Percentiles rank a stretch among this genome's conserved stretches.
Evolutionary conservation across 2,797 vertebrate genomes (phyloP).

Genomic region (Discoglossus pictus): DNA sequence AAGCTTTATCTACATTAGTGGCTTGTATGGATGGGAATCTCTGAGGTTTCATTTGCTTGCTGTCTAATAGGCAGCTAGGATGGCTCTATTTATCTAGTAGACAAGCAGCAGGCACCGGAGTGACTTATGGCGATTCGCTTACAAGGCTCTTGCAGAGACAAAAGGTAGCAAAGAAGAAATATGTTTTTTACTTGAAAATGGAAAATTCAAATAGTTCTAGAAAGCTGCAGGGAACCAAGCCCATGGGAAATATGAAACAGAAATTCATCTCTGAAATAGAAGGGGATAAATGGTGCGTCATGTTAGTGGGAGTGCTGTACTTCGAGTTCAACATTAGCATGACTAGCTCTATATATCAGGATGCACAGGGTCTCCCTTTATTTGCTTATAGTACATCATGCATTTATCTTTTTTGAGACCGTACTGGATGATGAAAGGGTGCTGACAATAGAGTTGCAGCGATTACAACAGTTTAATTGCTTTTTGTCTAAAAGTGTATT

Average conservation of each 20-base stretch:
- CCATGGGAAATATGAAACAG: not conserved
- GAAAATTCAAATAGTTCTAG: slow-evolving; percentile 1
- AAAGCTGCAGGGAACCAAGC: not conserved
- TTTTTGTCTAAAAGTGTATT: too few relatives aligned
- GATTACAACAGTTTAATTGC: too few relatives aligned
- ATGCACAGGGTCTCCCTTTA: too few relatives aligned
- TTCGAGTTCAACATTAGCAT: too few relatives aligned
- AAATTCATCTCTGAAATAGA: not conserved
- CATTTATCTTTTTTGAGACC: too few relatives aligned
- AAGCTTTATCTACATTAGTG: not conserved
- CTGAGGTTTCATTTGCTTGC: slow-evolving; percentile 19
- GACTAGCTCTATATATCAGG: too few relatives aligned
- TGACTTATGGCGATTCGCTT: not conserved
- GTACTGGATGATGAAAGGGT: too few relatives aligned
- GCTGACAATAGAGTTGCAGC: too few relatives aligned
- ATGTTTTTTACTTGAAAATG: slow-evolving; percentile 5
- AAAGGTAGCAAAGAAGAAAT: not conserved
- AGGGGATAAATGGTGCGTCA: not conserved
- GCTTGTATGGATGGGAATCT: not conserved
- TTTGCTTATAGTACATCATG: too few relatives aligned
- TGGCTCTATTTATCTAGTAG: slow-evolving; percentile 8
- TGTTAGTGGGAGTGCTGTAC: not conserved
- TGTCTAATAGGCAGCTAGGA: slow-evolving; percentile 9
- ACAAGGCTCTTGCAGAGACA: not conserved
- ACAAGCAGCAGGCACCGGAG: not conserved